A percentile compares a stretch with the other conserved stretches of the same genome.
Evolutionary conservation across 2,797 vertebrate species (phyloP).

Genomic region (Columba guinea): DNA sequence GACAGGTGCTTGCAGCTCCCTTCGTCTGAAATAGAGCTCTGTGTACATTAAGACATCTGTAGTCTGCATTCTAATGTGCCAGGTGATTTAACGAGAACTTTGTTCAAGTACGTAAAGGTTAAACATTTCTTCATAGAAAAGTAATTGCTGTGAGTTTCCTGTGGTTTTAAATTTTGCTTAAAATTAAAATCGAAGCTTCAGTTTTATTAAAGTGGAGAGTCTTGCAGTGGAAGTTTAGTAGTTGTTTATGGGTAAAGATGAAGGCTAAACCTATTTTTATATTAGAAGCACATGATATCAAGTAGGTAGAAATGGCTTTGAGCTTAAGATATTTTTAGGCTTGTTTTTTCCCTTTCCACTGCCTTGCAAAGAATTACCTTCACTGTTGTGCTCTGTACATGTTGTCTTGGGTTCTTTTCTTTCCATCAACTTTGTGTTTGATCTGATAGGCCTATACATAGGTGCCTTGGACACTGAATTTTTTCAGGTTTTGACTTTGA

Average conservation of each 20-base stretch:
- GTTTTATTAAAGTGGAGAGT: background rate
- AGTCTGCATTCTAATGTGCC: background rate
- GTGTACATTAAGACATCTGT: background rate
- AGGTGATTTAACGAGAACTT: background rate
- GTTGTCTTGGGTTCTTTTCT: background rate
- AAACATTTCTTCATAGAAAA: background rate
- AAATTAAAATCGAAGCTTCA: background rate
- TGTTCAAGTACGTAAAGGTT: background rate
- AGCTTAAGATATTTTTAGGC: background rate
- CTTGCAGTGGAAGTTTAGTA: background rate
- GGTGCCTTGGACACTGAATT: background rate
- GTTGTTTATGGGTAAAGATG: background rate
- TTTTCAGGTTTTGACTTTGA: background rate
- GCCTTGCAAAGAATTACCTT: background rate
- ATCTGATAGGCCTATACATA: rapidly evolving
- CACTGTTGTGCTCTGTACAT: background rate
- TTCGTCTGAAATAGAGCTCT: background rate
- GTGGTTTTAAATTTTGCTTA: background rate
- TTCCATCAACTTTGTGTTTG: background rate
- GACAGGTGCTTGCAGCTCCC: background rate
- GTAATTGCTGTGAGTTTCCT: background rate
- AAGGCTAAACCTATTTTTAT: background rate
- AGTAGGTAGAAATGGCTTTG: background rate
- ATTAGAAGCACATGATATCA: background rate
- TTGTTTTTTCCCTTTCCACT: background rate